These are phyloP conservation scores for Mercenaria mercenaria DNA, from an alignment of 1,140 invertebrate species.

Conservation along the genomic window DNA sequence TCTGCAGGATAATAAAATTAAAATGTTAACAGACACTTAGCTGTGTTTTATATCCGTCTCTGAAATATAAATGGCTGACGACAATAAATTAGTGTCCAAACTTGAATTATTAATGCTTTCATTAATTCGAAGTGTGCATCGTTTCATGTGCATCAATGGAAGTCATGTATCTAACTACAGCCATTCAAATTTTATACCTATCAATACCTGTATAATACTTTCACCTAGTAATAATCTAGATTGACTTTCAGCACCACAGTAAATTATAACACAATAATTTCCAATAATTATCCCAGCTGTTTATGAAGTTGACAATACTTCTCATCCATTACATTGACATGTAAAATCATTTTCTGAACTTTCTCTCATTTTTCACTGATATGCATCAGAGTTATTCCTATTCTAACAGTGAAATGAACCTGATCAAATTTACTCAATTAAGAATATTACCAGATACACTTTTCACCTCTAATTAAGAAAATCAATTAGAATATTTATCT, in stretches of 20 bases:
- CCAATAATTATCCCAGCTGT: neutral
- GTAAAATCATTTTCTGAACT: neutral
- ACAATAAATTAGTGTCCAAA: neutral
- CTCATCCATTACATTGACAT: neutral
- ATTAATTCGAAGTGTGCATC: neutral
- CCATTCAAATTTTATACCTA: too few species aligned
- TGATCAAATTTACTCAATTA: neutral
- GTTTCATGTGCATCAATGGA: neutral
- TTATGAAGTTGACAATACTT: neutral
- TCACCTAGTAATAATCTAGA: too few species aligned
- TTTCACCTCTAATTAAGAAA: neutral
- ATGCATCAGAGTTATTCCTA: neutral
- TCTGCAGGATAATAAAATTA: neutral
- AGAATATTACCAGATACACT: neutral
- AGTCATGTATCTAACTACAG: too few species aligned
- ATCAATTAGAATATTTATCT: slow-evolving; percentile 7
- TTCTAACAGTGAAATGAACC: neutral
- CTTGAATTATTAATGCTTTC: neutral
- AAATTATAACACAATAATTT: neutral
- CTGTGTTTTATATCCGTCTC: neutral
- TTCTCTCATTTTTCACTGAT: slow-evolving; percentile 10
- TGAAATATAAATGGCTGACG: neutral
- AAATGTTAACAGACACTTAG: neutral
- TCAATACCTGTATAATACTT: too few species aligned
- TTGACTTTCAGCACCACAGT: too few species aligned